Base-by-base conservation (phyloP, 2,888 invertebrate genomes). In the Drosophila limbata region DNA sequence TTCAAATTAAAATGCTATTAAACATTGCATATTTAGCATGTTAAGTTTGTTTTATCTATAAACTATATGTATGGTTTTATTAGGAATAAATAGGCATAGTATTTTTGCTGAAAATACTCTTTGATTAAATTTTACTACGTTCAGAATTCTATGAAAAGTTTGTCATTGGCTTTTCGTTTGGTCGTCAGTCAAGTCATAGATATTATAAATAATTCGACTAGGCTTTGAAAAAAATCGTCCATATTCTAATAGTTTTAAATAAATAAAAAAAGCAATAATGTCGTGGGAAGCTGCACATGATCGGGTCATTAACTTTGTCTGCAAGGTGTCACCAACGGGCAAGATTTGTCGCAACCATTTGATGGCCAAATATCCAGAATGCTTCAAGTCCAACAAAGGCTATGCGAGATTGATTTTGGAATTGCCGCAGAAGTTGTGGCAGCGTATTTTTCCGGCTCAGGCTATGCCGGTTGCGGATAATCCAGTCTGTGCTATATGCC, bases 271-370 rank as follows among this genome's bases (percentile, higher is more conserved):
- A 33, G 67, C 4, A 51, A 63, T 4, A 39, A 75, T 75, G 76
- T 40, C 59, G 48, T 56, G 79, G 70, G 51, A 68, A 44, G 10
- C 33, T 11, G 21, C 44, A 8, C 55, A 44, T 15, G 44, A 56
- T 56, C 10, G n/a, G 10, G 9, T 56, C 6, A 8, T 56, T n/a
- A 33, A 21, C 3, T 44, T 56, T 35, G 13, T 50, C 15, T 75
- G 75, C 55, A 62, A 44, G 21, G 13, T 75, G 6, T 33, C 47
- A 8, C 75, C 75, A 6, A 19, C 21, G 0, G 69, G 63, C 11
- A 35, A 25, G 6, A 59, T 40, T 5, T 75, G 75, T 45, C 51
- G 61, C n/a, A 25, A 35, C 2, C 35, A 75, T 31, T n/a, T 79
- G 8, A 56, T 48, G 31, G 15, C 11, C 13, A 42, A 63, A 10